These are phyloP conservation scores for Thaleichthys pacificus DNA, from an alignment of 2,797 vertebrate genomes.

Conservation along the genomic window DNA sequence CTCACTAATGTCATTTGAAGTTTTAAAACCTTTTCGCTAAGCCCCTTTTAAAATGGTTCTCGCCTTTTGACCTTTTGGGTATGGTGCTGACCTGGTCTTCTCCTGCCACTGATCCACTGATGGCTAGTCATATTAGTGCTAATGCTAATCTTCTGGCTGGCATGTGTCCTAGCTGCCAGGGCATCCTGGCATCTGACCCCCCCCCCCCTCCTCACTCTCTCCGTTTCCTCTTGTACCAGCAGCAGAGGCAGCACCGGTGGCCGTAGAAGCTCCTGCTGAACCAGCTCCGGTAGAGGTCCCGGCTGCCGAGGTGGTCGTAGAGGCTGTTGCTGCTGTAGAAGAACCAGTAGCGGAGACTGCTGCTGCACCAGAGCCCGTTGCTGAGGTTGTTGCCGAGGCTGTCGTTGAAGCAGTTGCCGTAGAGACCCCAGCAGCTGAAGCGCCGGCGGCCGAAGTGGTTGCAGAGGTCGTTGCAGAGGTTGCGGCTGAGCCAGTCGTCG, in stretches of 20 bases:
- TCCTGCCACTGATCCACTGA: background rate
- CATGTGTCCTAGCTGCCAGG: background rate
- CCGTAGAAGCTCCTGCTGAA: background rate
- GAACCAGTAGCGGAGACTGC: background rate
- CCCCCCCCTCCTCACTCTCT: background rate
- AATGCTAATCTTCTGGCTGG: background rate
- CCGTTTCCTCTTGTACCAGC: background rate
- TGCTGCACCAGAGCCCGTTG: background rate
- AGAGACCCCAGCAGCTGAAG: background rate
- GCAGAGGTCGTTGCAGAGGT: constrained; percentile 3
- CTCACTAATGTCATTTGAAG: background rate
- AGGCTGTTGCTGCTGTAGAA: background rate
- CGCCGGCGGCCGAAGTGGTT: background rate
- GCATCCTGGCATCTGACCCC: background rate
- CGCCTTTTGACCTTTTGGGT: background rate
- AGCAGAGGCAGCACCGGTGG: background rate
- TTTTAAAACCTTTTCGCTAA: background rate
- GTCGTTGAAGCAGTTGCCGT: constrained; percentile 7
- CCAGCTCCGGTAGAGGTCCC: constrained; percentile 12
- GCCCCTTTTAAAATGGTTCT: no score
- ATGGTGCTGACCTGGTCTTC: background rate
- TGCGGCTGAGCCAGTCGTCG: background rate
- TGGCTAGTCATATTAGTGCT: background rate
- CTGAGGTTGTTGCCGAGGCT: background rate
- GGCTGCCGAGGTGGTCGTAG: background rate